Evolutionary conservation across 2,797 vertebrate genomes (phyloP).

Genomic region (Characodon lateralis): DNA sequence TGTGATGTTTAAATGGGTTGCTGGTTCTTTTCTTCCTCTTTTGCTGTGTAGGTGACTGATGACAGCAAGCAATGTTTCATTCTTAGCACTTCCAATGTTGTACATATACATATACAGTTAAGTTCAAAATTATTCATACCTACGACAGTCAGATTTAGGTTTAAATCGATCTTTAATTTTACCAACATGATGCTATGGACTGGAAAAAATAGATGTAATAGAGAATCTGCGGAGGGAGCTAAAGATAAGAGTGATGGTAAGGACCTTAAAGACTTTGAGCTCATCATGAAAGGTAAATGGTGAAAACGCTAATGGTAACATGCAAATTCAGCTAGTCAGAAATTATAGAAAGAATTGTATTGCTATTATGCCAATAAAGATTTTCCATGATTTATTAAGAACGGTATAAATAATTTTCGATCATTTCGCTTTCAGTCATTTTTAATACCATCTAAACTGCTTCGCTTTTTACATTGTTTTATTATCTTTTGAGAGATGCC

Average conservation of each 20-base stretch:
- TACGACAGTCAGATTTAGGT: not conserved
- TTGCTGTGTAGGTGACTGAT: no score
- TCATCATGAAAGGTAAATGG: not conserved
- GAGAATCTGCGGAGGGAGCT: not conserved
- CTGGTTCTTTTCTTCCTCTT: no score
- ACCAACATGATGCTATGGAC: not conserved
- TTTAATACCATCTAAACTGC: not conserved
- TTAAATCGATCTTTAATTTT: not conserved
- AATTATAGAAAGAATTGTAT: not conserved
- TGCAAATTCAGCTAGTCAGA: not conserved
- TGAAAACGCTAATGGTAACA: not conserved
- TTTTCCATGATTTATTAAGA: not conserved
- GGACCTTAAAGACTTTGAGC: not conserved
- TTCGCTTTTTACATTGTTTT: not conserved
- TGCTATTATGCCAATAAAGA: not conserved
- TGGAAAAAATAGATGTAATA: not conserved
- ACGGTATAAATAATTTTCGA: not conserved
- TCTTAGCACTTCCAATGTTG: no score
- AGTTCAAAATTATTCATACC: not conserved
- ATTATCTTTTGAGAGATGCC: not conserved
- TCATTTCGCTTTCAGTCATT: not conserved
- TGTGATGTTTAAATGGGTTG: no score
- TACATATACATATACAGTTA: not conserved
- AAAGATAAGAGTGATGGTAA: not conserved
- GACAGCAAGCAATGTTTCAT: no score